Percentiles rank a stretch among this genome's conserved stretches.
These are phyloP conservation scores for Falco novaeseelandiae DNA, from an alignment of 2,797 vertebrate genomes.

Conservation along the genomic window DNA sequence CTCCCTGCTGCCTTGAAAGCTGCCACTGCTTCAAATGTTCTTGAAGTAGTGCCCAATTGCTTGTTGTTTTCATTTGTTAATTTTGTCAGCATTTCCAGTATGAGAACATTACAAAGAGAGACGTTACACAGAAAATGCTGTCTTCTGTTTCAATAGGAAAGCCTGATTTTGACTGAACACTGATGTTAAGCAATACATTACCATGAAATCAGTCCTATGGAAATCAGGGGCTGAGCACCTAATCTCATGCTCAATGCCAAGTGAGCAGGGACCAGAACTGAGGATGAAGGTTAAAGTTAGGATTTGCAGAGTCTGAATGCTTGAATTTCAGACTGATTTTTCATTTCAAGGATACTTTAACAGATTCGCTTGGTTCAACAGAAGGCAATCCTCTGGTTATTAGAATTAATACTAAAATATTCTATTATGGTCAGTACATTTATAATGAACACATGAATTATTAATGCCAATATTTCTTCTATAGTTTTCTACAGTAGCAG, in stretches of 20 bases:
- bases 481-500: background rate
- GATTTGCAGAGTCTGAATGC: background rate
- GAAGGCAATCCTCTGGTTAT: constrained; percentile 7
- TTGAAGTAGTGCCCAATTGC: background rate
- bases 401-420: constrained; percentile 51
- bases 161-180: background rate
- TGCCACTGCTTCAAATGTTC: background rate
- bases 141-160: background rate
- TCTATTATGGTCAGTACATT: constrained; percentile 29
- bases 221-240: background rate
- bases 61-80: background rate
- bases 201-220: background rate
- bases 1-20: background rate
- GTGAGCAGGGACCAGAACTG: background rate
- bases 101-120: background rate
- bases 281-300: background rate
- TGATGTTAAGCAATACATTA: background rate
- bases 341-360: constrained; percentile 54
- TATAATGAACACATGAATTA: constrained; percentile 31
- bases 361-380: background rate
- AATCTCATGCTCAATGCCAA: background rate
- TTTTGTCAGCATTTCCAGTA: background rate
- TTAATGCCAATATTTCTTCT: constrained; percentile 20
- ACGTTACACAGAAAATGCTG: background rate
- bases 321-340: constrained; percentile 21